These are phyloP conservation scores for Eremobia ochroleuca DNA, from an alignment of 2,888 invertebrate species.

Conservation along the genomic window DNA sequence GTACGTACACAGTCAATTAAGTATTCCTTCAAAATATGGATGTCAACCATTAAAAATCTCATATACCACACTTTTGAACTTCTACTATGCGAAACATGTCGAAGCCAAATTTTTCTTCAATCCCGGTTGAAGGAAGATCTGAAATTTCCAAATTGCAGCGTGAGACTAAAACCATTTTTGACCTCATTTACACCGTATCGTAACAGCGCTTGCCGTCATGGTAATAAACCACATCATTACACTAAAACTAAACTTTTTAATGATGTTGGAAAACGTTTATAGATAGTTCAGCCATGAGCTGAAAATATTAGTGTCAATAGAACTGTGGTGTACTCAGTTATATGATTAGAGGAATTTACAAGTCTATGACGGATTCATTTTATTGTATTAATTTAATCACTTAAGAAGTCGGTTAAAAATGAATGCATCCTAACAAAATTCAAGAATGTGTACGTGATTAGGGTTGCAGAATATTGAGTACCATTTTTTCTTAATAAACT, in stretches of 20 bases:
- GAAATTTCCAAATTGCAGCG: conserved; percentile 20
- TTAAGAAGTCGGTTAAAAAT: too few relatives aligned
- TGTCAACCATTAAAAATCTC: not conserved
- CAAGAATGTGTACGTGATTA: too few relatives aligned
- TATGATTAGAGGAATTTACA: not conserved
- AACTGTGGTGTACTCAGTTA: not conserved
- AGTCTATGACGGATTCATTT: not conserved
- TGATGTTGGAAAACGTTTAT: conserved; percentile 9
- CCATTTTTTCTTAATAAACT: too few relatives aligned
- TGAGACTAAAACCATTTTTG: conserved; percentile 21
- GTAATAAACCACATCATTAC: not conserved
- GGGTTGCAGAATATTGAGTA: too few relatives aligned
- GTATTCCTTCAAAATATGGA: too few relatives aligned
- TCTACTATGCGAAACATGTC: not conserved
- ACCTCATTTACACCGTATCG: conserved; percentile 25
- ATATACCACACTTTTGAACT: not conserved
- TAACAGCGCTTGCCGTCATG: not conserved
- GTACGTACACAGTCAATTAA: too few relatives aligned
- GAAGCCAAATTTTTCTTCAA: conserved; percentile 17
- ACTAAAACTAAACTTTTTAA: conserved; percentile 22
- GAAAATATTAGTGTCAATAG: not conserved
- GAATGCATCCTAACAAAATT: too few relatives aligned
- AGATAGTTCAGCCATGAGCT: not conserved
- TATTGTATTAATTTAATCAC: too few relatives aligned
- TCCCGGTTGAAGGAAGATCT: conserved; percentile 7